Evolutionary conservation across 2,113 vertebrate genomes (phyloP).

Genomic region (Scortum barcoo): DNA sequence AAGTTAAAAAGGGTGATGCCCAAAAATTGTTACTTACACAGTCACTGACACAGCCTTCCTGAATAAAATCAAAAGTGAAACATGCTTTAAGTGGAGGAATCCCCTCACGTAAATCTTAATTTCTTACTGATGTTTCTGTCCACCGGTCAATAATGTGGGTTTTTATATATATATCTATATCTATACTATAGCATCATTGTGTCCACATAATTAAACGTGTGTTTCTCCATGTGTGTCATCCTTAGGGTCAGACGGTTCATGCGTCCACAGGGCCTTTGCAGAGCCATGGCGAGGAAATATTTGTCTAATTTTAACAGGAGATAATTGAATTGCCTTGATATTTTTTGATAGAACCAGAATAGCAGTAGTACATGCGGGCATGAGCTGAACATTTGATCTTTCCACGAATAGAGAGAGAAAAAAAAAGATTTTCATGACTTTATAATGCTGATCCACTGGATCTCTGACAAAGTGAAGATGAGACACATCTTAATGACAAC

Average conservation of each 20-base stretch:
- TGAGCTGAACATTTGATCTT: slow-evolving; percentile 47
- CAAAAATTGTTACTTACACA: neutral
- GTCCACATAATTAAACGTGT: neutral
- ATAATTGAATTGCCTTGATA: slow-evolving; percentile 79
- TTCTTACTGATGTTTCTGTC: slow-evolving; percentile 1
- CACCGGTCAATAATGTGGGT: neutral
- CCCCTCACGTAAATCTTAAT: neutral
- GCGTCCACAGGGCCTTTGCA: slow-evolving; percentile 36
- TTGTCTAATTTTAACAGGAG: slow-evolving; percentile 81
- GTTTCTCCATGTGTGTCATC: slow-evolving; percentile 7
- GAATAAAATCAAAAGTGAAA: slow-evolving; percentile 7
- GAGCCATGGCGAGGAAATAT: slow-evolving; percentile 69
- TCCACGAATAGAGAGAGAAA: slow-evolving; percentile 29
- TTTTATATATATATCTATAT: neutral
- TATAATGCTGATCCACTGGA: neutral
- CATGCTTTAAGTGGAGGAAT: neutral
- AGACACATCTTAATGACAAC: slow-evolving; percentile 13
- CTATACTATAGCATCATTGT: neutral
- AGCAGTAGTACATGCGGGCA: slow-evolving; percentile 37
- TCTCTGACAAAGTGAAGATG: slow-evolving; percentile 1
- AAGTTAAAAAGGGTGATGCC: neutral
- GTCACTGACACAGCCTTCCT: neutral
- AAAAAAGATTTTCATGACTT: neutral
- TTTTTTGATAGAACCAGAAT: slow-evolving; percentile 69
- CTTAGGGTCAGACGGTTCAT: slow-evolving; percentile 63